These are phyloP conservation scores for Pseudachorutes palmiensis DNA, from an alignment of 1,140 invertebrate genomes.

Conservation along the genomic window DNA sequence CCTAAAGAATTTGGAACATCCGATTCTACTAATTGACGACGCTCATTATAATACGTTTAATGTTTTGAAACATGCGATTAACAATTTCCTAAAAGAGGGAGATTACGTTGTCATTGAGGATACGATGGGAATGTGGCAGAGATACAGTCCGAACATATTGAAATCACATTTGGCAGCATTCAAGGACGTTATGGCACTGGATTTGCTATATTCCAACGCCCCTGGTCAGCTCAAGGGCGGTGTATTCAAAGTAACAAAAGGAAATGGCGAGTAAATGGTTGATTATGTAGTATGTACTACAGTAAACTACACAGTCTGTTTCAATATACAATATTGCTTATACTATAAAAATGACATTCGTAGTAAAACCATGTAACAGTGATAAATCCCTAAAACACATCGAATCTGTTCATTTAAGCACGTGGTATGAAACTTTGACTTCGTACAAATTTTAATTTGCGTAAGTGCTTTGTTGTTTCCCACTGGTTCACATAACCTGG, in stretches of 20 bases:
- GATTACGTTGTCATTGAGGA: conserved; percentile 9
- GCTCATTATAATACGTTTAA: conserved; percentile 15
- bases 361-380: no score
- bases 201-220: conserved; percentile 9
- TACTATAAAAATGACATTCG: no score
- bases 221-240: conserved; percentile 4
- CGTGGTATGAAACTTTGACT: no score
- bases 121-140: conserved; percentile 13
- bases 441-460: no score
- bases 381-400: no score
- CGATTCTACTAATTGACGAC: conserved; percentile 12
- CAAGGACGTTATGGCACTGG: conserved; percentile 6
- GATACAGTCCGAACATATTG: conserved; percentile 8
- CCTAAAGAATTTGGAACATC: background rate
- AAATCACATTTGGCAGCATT: conserved; percentile 2
- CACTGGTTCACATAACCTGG: no score
- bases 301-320: no score
- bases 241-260: conserved; percentile 7
- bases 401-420: no score
- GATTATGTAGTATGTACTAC: no score
- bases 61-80: conserved; percentile 5
- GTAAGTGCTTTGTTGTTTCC: no score
- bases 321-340: no score
- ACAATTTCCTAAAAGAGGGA: conserved; percentile 2
- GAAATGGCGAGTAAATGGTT: no score